Conservation (phyloP, 2,888 invertebrate genomes). For the Drosophila kanekoi region DNA sequence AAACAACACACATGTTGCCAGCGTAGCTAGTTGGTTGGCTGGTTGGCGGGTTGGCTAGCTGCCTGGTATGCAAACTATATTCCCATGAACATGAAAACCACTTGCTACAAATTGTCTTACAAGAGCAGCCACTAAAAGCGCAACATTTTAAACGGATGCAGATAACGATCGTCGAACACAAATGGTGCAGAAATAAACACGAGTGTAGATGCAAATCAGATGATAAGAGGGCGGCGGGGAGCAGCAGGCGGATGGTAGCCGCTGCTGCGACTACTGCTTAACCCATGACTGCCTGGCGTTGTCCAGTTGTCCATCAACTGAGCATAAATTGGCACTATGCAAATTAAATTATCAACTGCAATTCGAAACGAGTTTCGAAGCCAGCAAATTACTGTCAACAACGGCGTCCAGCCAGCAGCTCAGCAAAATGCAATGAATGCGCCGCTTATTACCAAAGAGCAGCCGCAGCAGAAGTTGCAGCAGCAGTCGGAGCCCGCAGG, state of each 20-base stretch:
- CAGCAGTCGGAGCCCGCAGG: conserved; percentile 5
- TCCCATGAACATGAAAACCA: conserved; percentile 80
- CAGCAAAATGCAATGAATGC: conserved; percentile 71
- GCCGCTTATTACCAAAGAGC: conserved; percentile 65
- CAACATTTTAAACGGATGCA: conserved; percentile 78
- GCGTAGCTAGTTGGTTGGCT: background rate
- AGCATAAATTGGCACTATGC: conserved; percentile 83
- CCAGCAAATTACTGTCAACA: conserved; percentile 82
- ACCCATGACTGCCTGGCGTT: conserved; percentile 57
- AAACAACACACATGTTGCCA: conserved; percentile 62
- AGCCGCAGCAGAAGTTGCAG: conserved; percentile 16
- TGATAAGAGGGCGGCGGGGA: conserved; percentile 59
- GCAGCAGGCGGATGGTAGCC: conserved; percentile 22
- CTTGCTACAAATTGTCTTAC: conserved; percentile 80
- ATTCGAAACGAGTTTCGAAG: conserved; percentile 71
- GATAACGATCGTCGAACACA: conserved; percentile 83
- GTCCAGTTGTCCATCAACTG: conserved; percentile 65
- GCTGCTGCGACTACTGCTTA: conserved; percentile 41
- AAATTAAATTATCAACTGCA: conserved; percentile 82
- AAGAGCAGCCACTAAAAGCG: conserved; percentile 68
- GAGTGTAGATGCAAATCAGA: conserved; percentile 82
- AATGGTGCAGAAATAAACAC: conserved; percentile 84
- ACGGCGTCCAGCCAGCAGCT: conserved; percentile 41
- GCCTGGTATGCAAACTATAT: conserved; percentile 72
- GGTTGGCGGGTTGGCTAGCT: background rate